Evolutionary conservation across 2,797 vertebrate genomes (phyloP).

Genomic region (Sebastes oblongus): DNA sequence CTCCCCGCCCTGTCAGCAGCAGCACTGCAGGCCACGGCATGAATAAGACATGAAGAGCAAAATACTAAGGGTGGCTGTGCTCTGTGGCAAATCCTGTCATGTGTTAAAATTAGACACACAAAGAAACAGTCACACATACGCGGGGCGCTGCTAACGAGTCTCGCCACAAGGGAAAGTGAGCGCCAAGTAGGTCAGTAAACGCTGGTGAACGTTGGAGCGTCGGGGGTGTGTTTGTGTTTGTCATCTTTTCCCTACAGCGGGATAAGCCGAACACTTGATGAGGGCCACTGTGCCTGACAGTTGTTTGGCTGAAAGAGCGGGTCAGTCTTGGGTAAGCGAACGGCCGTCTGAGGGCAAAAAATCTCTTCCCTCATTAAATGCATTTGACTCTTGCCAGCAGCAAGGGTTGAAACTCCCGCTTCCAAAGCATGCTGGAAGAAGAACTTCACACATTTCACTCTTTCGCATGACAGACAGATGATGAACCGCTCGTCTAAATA

Average conservation of each 20-base stretch:
- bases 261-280: conserved; percentile 12
- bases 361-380: conserved; percentile 3
- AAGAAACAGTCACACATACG: conserved; percentile 3
- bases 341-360: neutral
- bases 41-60: conserved; percentile 63
- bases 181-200: conserved; percentile 67
- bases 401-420: neutral
- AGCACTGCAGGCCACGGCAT: conserved; percentile 64
- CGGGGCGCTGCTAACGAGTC: conserved; percentile 26
- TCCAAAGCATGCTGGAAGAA: neutral
- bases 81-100: conserved; percentile 55
- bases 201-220: neutral
- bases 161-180: conserved; percentile 33
- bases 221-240: conserved; percentile 26
- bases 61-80: conserved; percentile 35
- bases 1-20: conserved; percentile 51
- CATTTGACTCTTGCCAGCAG: neutral
- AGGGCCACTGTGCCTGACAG: conserved; percentile 10
- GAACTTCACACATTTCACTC: neutral
- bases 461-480: neutral
- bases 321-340: neutral
- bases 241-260: conserved; percentile 12
- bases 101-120: conserved; percentile 60
- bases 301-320: conserved; percentile 15
- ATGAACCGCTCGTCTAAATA: neutral